These are phyloP conservation scores for Ephialtes manifestator DNA, from an alignment of 2,888 invertebrate species.

Conservation along the genomic window DNA sequence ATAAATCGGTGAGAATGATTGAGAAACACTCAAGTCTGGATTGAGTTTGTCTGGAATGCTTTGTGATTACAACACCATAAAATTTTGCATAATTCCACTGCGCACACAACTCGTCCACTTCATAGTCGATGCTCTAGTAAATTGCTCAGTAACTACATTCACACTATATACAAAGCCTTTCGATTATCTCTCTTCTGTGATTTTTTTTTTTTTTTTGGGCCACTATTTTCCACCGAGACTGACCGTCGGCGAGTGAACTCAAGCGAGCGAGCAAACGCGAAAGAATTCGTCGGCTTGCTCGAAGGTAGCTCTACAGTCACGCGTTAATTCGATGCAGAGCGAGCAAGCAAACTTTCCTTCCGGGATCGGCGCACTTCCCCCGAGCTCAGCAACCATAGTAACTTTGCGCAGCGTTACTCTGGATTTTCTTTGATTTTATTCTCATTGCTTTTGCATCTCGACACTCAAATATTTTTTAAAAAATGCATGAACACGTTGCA, in stretches of 20 bases:
- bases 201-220: constrained; percentile 13
- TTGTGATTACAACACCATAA: neutral
- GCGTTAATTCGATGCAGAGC: constrained; percentile 78
- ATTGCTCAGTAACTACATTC: neutral
- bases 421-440: constrained; percentile 37
- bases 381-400: neutral
- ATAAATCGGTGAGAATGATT: too few relatives aligned
- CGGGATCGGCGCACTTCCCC: constrained; percentile 77
- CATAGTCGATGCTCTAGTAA: neutral
- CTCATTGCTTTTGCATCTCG: neutral
- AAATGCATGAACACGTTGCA: constrained; percentile 57
- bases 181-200: neutral
- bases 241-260: constrained; percentile 20
- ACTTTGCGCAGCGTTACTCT: neutral
- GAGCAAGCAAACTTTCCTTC: constrained; percentile 81
- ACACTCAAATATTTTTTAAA: constrained; percentile 33
- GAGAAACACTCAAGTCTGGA: neutral
- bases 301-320: constrained; percentile 33
- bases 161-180: neutral
- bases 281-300: constrained; percentile 56
- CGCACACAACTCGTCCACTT: neutral
- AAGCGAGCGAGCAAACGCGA: constrained; percentile 62
- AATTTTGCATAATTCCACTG: neutral
- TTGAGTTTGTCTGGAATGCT: neutral
- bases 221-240: neutral